Conservation (phyloP, 2,797 vertebrate species). For the Crenuchus spilurus region DNA sequence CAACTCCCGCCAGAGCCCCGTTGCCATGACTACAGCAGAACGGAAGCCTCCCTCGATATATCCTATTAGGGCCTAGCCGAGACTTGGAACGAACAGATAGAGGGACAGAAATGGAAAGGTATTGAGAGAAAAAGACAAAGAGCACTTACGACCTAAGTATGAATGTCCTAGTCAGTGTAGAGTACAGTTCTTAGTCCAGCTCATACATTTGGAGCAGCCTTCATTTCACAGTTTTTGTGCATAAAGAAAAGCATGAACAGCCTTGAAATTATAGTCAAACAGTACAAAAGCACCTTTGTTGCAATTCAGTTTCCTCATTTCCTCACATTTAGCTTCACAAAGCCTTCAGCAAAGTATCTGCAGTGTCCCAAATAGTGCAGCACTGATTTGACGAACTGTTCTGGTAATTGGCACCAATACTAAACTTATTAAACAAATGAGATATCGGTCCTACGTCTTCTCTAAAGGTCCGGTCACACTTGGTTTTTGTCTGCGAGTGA, state of each 20-base stretch:
- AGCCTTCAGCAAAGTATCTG: not conserved
- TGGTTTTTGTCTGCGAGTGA: too few relatives aligned
- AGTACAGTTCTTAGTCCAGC: not conserved
- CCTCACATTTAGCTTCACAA: not conserved
- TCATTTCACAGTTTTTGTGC: not conserved
- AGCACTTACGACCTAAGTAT: not conserved
- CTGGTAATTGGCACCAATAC: not conserved
- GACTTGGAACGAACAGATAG: slow-evolving; percentile 55
- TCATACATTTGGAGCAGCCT: not conserved
- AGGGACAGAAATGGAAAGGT: slow-evolving; percentile 38
- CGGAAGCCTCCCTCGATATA: slow-evolving; percentile 83
- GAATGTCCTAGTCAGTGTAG: not conserved
- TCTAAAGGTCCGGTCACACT: too few relatives aligned
- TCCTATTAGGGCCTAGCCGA: slow-evolving; percentile 76
- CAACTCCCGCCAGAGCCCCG: slow-evolving; percentile 79
- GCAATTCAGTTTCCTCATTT: not conserved
- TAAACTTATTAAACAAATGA: not conserved
- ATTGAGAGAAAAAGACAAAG: slow-evolving; percentile 31
- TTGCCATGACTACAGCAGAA: slow-evolving; percentile 75
- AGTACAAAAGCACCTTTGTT: not conserved
- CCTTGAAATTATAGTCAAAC: not conserved
- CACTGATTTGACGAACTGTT: too few relatives aligned
- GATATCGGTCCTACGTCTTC: too few relatives aligned
- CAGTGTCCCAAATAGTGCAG: not conserved
- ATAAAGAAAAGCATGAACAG: not conserved